These are phyloP conservation scores for Corbicula japonica DNA, from an alignment of 2,888 invertebrate species.

Conservation along the genomic window DNA sequence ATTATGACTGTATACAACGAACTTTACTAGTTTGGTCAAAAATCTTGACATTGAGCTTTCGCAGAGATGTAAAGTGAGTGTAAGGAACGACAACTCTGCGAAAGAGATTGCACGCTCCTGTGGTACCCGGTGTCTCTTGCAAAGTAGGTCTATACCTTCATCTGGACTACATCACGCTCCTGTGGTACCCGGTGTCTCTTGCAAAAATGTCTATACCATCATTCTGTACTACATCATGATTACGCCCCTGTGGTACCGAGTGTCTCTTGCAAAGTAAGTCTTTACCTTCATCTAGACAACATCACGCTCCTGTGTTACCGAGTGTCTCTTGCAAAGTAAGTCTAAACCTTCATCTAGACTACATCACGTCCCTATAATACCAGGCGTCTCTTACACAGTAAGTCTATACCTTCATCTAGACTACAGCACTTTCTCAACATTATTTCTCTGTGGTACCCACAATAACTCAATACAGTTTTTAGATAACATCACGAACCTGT, in stretches of 20 bases:
- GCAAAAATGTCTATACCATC: constrained; percentile 20
- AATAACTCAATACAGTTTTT: too few species aligned
- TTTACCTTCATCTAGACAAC: constrained; percentile 5
- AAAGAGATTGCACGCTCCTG: too few species aligned
- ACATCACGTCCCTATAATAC: constrained; percentile 44
- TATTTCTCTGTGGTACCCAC: too few species aligned
- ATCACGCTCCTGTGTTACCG: constrained; percentile 49
- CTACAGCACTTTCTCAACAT: constrained; percentile 40
- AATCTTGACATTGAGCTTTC: too few species aligned
- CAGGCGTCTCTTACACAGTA: constrained; percentile 42
- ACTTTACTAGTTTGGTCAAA: too few species aligned
- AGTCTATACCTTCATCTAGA: constrained; percentile 11
- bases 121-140: constrained; percentile 44
- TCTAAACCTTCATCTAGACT: constrained; percentile 8
- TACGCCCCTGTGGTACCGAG: too few species aligned
- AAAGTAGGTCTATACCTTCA: constrained; percentile 21
- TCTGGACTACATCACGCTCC: constrained; percentile 38
- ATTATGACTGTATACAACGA: too few species aligned
- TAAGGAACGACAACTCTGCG: too few species aligned
- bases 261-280: constrained; percentile 41
- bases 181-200: constrained; percentile 43
- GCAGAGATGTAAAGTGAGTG: too few species aligned
- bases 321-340: constrained; percentile 39
- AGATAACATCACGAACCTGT: not conserved
- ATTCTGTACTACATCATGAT: too few species aligned